Base-by-base conservation (phyloP, 2,113 vertebrate species). In the Ictalurus punctatus region DNA sequence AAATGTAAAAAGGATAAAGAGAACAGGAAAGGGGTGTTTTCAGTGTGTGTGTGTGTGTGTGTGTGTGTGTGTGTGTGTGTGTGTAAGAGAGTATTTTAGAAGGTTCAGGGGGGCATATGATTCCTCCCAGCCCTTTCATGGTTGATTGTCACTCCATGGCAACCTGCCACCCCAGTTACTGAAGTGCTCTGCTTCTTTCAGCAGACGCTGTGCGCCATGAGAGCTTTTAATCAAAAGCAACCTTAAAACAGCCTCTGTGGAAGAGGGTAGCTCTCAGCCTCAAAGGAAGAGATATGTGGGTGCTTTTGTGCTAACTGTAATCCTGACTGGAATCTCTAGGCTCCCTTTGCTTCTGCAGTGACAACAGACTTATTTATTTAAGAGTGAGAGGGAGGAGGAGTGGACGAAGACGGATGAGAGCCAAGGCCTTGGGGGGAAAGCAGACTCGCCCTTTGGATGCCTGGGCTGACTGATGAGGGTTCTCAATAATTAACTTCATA, bases 281-380 rank as follows among this genome's bases (percentile, higher is more conserved):
- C 40, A 30, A n/a, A 86, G 67, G 59, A 25, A 85, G 61, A 87
- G 73, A 87, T 52, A 87, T 82, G n/a, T 48, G 61, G 71, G 59
- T 12, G 58, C 81, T 84, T 73, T 74, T 74, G 83, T 82, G 65
- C 87, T 86, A 78, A 89, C 83, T 86, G 86, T 71, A 89, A 84
- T 84, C 87, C 86, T 69, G 86, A 27, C 80, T 82, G n/a, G 12
- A 84, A 85, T 90, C 90, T 86, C 89, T 63, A n/a, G 58, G 78
- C 34, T 83, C 63, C 54, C 17, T 40, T 76, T 40, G 85, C 86
- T 90, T 71, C 83, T 76, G 84, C 58, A 83, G 74, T 88, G 92
- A 92, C 91, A 91, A 93, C 81, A 91, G 88, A 90, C 84, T 92
- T n/a, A 92, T 92, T 90, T 91, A 93, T 92, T 92, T 90, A 90